Evolutionary conservation across 2,888 invertebrate genomes (phyloP).

Genomic region (Syrista parreyssii): DNA sequence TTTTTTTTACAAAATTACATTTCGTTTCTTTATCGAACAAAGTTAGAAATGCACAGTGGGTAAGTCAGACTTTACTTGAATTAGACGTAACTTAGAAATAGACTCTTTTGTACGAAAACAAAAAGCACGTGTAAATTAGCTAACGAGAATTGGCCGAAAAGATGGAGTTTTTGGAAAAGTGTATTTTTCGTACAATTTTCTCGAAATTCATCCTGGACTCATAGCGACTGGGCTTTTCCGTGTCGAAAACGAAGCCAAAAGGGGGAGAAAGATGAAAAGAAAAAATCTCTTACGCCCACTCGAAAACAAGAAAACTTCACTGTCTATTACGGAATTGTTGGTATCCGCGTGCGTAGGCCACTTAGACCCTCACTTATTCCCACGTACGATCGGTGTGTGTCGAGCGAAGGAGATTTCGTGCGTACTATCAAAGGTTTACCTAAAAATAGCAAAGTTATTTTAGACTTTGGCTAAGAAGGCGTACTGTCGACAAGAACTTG

Average conservation of each 20-base stretch:
- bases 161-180: neutral
- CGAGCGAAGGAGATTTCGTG: constrained; percentile 4
- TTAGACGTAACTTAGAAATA: no score
- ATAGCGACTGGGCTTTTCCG: no score
- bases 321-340: neutral
- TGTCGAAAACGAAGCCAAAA: neutral
- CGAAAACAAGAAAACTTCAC: neutral
- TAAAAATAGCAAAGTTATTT: constrained; percentile 4
- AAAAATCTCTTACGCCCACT: neutral
- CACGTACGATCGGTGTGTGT: neutral
- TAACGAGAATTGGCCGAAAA: constrained; percentile 2
- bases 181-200: neutral
- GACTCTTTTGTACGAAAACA: neutral
- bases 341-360: neutral
- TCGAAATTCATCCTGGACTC: neutral
- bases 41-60: no score
- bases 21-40: neutral
- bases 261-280: neutral
- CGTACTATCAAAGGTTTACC: constrained; percentile 5
- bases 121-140: neutral
- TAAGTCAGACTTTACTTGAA: no score
- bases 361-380: neutral
- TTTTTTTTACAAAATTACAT: neutral
- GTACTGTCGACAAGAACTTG: neutral
- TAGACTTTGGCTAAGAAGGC: constrained; percentile 1